Conservation (phyloP, 2,797 vertebrate genomes). For the Melopsittacus undulatus region DNA sequence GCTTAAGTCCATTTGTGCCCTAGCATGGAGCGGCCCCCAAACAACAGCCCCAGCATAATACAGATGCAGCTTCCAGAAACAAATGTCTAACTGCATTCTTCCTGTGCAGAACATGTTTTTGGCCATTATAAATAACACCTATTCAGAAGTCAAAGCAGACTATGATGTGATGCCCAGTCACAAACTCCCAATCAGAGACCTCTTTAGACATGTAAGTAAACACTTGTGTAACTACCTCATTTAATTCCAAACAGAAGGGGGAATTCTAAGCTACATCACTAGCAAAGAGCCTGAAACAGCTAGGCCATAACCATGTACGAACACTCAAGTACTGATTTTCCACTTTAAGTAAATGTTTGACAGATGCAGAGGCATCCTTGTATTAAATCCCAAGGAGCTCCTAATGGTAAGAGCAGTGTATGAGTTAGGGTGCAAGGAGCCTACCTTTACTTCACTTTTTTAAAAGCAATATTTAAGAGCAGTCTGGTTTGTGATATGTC, state of each 20-base stretch:
- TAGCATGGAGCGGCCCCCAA: neutral
- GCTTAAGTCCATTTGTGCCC: accelerated
- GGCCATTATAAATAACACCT: conserved; percentile 93
- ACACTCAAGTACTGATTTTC: neutral
- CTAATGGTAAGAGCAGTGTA: neutral
- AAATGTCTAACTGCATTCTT: conserved; percentile 4
- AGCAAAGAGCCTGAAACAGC: neutral
- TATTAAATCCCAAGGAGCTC: neutral
- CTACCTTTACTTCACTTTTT: neutral
- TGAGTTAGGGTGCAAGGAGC: neutral
- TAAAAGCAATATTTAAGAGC: neutral
- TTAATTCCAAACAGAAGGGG: neutral
- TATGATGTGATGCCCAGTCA: conserved; percentile 84
- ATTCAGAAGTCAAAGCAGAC: conserved; percentile 92
- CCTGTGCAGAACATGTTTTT: conserved; percentile 90
- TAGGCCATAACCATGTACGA: neutral
- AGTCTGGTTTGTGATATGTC: neutral
- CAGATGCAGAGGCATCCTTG: neutral
- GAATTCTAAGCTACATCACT: neutral
- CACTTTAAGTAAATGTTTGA: neutral
- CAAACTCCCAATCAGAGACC: conserved; percentile 86
- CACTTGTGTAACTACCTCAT: neutral
- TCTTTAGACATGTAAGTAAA: conserved; percentile 85
- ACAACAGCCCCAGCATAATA: neutral
- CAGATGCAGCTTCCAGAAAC: neutral